Percentiles rank a stretch among this genome's conserved stretches.
Evolutionary conservation across 2,113 vertebrate species (phyloP).

Genomic region (Origma solitaria): DNA sequence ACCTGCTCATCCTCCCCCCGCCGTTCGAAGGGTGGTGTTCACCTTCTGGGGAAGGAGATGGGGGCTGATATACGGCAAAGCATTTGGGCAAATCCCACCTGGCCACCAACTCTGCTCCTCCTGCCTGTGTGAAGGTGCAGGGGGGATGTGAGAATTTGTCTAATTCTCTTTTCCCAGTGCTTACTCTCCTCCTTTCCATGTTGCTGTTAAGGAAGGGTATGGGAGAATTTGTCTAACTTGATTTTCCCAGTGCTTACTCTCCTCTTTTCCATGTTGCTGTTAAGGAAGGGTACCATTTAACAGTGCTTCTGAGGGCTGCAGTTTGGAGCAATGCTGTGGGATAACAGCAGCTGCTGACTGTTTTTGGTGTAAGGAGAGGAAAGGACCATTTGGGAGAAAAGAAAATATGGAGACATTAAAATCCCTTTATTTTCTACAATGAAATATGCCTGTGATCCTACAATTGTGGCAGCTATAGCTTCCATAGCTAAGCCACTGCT

Average conservation of each 20-base stretch:
- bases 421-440: neutral
- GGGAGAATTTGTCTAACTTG: neutral
- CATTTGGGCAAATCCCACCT: neutral
- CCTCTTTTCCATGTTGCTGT: neutral
- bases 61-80: neutral
- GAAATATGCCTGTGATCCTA: neutral
- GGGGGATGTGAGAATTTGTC: neutral
- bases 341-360: neutral
- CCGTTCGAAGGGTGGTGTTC: accelerated
- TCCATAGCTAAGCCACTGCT: neutral
- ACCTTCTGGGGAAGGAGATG: too few relatives aligned
- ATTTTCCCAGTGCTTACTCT: neutral
- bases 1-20: accelerated
- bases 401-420: neutral
- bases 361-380: neutral
- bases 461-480: neutral
- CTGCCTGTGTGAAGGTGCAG: neutral
- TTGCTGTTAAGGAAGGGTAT: neutral
- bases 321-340: neutral
- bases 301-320: neutral
- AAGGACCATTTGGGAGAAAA: neutral
- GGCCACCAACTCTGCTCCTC: accelerated
- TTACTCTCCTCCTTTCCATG: neutral
- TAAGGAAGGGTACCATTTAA: neutral
- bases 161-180: neutral